A percentile compares a stretch with the other conserved stretches of the same genome.
These are phyloP conservation scores for Struthidea cinerea DNA, from an alignment of 2,113 vertebrate species.

Conservation along the genomic window DNA sequence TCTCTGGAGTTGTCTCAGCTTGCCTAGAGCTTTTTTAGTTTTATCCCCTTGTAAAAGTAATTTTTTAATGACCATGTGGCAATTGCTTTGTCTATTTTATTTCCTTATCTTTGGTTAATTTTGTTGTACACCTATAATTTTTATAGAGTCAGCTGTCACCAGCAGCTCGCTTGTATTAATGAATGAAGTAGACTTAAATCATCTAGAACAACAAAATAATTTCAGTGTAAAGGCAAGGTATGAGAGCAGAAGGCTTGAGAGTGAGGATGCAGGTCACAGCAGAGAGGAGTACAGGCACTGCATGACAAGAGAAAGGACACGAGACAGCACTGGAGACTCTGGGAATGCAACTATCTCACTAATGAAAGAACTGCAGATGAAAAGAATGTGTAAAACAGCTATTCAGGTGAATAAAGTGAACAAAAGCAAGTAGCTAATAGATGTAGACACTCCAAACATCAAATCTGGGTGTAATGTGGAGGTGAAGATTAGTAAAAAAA, in stretches of 20 bases:
- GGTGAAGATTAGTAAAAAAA: not conserved
- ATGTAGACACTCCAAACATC: not conserved
- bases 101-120: not conserved
- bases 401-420: not conserved
- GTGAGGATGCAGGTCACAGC: not conserved
- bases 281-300: not conserved
- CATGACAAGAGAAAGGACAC: rapidly evolving
- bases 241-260: not conserved
- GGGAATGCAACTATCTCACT: not conserved
- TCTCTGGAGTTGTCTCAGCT: not conserved
- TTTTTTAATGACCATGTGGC: not conserved
- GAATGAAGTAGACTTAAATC: not conserved
- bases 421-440: not conserved
- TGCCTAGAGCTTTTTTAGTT: not conserved
- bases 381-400: not conserved
- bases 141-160: not conserved
- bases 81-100: not conserved
- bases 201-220: not conserved
- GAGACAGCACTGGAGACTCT: not conserved
- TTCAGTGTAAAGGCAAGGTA: not conserved
- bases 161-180: not conserved
- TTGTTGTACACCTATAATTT: not conserved
- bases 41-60: not conserved
- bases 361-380: not conserved
- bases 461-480: not conserved